phyloP scores from a whole-genome alignment of 2,797 vertebrate species.

The Pteropus rufus region DNA sequence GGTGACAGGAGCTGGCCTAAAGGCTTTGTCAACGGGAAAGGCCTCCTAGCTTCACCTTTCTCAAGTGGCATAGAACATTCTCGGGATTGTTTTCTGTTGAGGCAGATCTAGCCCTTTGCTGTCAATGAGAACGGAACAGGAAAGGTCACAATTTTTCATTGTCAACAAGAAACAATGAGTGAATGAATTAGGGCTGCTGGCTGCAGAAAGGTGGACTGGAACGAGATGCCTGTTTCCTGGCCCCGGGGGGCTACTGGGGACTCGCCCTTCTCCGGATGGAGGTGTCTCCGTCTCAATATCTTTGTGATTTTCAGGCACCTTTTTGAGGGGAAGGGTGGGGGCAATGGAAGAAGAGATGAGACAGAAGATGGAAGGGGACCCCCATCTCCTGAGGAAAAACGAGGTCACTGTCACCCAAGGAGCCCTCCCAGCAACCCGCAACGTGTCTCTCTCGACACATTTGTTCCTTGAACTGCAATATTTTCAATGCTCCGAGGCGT shows the following conservation, averaged over 20 bases:
- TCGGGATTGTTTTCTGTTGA: neutral
- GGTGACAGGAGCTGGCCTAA: neutral
- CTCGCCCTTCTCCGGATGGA: fast-evolving
- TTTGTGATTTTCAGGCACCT: neutral
- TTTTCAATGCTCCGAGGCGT: fast-evolving
- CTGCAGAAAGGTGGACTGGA: fast-evolving
- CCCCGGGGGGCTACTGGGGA: fast-evolving
- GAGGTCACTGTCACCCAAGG: fast-evolving
- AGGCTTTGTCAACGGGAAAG: neutral
- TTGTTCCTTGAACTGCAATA: neutral
- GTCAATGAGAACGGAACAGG: neutral
- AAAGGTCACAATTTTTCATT: constrained; percentile 55
- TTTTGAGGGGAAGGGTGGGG: neutral
- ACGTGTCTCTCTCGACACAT: fast-evolving
- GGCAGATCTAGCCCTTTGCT: constrained; percentile 5
- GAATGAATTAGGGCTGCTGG: neutral
- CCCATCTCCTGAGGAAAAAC: neutral
- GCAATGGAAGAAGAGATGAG: neutral
- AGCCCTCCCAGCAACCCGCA: fast-evolving
- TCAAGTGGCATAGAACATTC: neutral
- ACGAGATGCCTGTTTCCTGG: fast-evolving
- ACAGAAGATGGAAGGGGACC: fast-evolving
- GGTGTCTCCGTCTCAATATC: fast-evolving
- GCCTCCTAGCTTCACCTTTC: neutral
- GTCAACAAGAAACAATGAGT: neutral